Base-by-base conservation (phyloP, 2,797 vertebrate species). In the Gadopsis bispinosus region DNA sequence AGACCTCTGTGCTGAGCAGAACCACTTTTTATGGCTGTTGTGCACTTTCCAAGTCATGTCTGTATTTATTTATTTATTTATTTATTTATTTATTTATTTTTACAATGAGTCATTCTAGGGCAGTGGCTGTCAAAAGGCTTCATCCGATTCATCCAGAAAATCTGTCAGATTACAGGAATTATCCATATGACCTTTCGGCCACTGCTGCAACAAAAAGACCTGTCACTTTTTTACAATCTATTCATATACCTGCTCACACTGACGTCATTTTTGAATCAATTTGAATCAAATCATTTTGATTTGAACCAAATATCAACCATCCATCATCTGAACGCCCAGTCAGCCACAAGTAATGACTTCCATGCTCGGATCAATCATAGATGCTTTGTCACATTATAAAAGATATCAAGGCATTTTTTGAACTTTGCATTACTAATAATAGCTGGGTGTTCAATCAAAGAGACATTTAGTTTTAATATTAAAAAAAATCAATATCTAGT, bases 401-500 rank as follows among this genome's bases (percentile, higher is more conserved):
- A 86, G 48, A 77, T 35, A 48, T 60, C 22, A 53, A 55, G 79
- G 29, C 54, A 50, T 73, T 50, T 73, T 83, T 66, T 70, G 47
- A 73, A 69, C 69, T 62, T 56, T 69, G 16, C 37, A 76, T 85
- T 56, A 53, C n/a, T 33, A 72, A 81, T 58, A 80, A 58, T 61
- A 81, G 45, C 14, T 47, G 43, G 22, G 62, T 78, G 39, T 78
- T 70, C 4, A 64, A 35, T 79, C 47, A 53, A 79, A 83, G 50
- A 66, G 14, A 31, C 29, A 63, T 72, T 75, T 53, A 17, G 37
- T 66, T 86, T 75, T 64, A 51, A 83, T 78, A 50, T 33, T 6
- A 66, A 72, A 68, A 37, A 37, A 73, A 62, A 83, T 77, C 79
- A 48, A 88, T 87, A 76, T 59, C 58, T 88, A 54, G 86, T 91